A percentile compares a stretch with the other conserved stretches of the same genome.
Evolutionary conservation across 2,113 vertebrate species (phyloP).

Genomic region (Entosphenus tridentatus): DNA sequence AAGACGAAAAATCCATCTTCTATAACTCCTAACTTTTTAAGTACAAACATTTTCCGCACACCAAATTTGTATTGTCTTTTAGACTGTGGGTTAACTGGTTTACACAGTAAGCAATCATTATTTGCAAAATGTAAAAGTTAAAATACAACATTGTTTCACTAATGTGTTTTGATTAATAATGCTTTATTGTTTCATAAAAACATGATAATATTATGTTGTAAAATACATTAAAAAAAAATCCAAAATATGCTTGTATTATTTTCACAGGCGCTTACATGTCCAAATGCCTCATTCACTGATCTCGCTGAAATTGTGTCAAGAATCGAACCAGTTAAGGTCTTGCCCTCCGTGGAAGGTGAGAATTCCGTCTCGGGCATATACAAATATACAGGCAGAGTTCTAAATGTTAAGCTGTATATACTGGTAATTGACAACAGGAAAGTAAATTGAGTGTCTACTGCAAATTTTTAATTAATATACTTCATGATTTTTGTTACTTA

Average conservation of each 20-base stretch:
- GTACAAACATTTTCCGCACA: no score
- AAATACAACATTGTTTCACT: no score
- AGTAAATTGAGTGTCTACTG: slow-evolving; percentile 12
- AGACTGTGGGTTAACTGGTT: no score
- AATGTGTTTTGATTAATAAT: no score
- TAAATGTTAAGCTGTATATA: neutral
- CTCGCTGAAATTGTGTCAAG: slow-evolving; percentile 74
- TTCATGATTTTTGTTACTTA: slow-evolving; percentile 7
- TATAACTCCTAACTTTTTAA: no score
- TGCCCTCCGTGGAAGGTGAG: slow-evolving; percentile 35
- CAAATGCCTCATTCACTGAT: slow-evolving; percentile 74
- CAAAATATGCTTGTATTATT: neutral
- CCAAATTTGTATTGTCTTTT: no score
- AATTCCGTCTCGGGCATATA: neutral
- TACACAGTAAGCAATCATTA: no score
- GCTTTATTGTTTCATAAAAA: no score
- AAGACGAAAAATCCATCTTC: no score
- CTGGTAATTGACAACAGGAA: neutral
- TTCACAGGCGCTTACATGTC: slow-evolving; percentile 46
- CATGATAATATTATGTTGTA: no score
- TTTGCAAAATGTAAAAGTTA: no score
- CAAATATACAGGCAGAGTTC: slow-evolving; percentile 4
- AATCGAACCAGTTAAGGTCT: slow-evolving; percentile 50
- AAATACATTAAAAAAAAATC: no score
- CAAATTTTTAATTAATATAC: neutral